phyloP scores from a whole-genome alignment of 2,888 invertebrate species.

The Sinhomidia bicolor region DNA sequence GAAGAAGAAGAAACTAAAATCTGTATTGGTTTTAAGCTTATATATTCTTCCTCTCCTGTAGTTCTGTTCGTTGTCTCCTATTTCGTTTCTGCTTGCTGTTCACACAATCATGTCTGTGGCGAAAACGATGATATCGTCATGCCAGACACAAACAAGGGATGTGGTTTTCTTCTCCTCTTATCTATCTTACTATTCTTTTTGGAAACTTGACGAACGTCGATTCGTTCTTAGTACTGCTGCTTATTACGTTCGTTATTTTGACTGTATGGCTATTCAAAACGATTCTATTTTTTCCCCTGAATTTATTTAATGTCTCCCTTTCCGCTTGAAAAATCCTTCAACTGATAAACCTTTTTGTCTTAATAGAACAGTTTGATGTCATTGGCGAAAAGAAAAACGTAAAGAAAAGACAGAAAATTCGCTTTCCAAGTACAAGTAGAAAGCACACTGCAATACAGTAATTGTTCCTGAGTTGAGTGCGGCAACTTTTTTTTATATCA shows the following conservation, averaged over 20 bases:
- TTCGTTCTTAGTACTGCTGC: not conserved
- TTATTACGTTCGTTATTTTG: not conserved
- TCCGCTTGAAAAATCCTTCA: slow-evolving; percentile 13
- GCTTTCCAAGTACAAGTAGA: not conserved
- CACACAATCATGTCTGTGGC: not conserved
- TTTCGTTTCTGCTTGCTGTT: not conserved
- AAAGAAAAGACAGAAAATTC: not conserved
- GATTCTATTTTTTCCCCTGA: not conserved
- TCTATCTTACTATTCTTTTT: not conserved
- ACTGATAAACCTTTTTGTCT: slow-evolving; percentile 8
- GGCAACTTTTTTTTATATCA: slow-evolving; percentile 35
- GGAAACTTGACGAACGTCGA: slow-evolving; percentile 32
- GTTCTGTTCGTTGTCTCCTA: not conserved
- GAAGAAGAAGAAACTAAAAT: not conserved
- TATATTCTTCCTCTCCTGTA: not conserved
- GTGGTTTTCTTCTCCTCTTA: not conserved
- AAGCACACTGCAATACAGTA: slow-evolving; percentile 24
- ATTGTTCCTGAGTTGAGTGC: slow-evolving; percentile 43
- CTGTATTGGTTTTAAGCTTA: slow-evolving; percentile 9
- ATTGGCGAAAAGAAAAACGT: not conserved
- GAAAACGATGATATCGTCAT: not conserved
- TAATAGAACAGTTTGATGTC: not conserved
- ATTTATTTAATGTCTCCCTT: not conserved
- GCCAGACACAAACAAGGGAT: not conserved
- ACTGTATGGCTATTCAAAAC: not conserved